Evolutionary conservation across 1,140 invertebrate species (phyloP).

Genomic region (Macrostomum lignano): DNA sequence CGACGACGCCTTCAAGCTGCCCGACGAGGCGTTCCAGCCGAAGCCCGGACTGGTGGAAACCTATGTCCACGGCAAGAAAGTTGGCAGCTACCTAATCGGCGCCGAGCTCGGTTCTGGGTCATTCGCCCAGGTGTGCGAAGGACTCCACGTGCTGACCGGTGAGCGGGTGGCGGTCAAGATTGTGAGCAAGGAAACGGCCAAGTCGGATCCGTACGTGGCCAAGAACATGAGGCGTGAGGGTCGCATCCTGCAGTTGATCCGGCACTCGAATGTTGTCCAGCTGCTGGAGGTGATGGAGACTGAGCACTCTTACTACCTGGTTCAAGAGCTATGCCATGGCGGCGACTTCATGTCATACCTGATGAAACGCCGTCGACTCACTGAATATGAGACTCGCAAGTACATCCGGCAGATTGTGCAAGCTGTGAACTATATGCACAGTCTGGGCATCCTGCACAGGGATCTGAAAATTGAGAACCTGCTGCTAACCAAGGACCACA

Average conservation of each 20-base stretch:
- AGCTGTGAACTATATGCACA: slow-evolving; percentile 22
- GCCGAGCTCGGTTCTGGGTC: slow-evolving; percentile 20
- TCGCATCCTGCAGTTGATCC: slow-evolving; percentile 18
- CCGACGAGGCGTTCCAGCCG: no score
- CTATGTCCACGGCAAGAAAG: slow-evolving; percentile 22
- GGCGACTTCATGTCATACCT: slow-evolving; percentile 24
- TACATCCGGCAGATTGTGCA: slow-evolving; percentile 23
- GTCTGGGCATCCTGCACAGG: slow-evolving; percentile 18
- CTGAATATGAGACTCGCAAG: slow-evolving; percentile 16
- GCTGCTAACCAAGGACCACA: no score
- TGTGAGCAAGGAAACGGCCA: slow-evolving; percentile 21
- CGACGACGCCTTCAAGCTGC: no score
- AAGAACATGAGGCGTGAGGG: slow-evolving; percentile 23
- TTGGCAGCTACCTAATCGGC: slow-evolving; percentile 23
- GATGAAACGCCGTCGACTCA: slow-evolving; percentile 14
- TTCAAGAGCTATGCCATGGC: slow-evolving; percentile 20
- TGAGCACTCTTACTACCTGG: slow-evolving; percentile 24
- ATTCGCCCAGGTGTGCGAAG: slow-evolving; percentile 25
- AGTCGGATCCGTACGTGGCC: slow-evolving; percentile 19
- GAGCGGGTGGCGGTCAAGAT: slow-evolving; percentile 26
- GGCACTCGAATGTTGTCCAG: slow-evolving; percentile 19
- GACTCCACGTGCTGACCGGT: slow-evolving; percentile 19
- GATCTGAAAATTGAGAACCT: no score
- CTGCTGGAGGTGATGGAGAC: slow-evolving; percentile 24
- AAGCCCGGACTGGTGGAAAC: no score